phyloP scores from a whole-genome alignment of 2,113 vertebrate genomes.

The Cervus canadensis region DNA sequence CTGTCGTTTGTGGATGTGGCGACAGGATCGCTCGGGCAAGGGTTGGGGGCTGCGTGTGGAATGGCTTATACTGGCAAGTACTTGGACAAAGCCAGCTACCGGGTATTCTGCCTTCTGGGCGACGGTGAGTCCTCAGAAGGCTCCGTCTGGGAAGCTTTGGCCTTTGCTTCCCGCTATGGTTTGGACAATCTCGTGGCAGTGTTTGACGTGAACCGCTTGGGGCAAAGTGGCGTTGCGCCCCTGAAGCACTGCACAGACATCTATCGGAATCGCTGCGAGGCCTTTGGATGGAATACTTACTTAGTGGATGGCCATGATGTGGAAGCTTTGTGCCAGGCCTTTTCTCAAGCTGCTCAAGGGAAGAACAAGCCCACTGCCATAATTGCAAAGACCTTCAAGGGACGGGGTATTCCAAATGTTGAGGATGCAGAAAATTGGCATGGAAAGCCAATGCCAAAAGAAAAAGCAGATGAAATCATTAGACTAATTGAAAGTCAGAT shows the following conservation, averaged over 20 bases:
- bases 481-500: constrained; percentile 80
- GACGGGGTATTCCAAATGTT: constrained; percentile 84
- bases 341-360: constrained; percentile 83
- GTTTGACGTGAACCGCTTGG: constrained; percentile 87
- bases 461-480: constrained; percentile 79
- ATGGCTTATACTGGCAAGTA: constrained; percentile 90
- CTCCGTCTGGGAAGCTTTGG: constrained; percentile 90
- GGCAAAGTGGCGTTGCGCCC: constrained; percentile 86
- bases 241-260: constrained; percentile 81
- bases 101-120: constrained; percentile 88
- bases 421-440: constrained; percentile 89
- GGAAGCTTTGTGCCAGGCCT: constrained; percentile 84
- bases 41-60: constrained; percentile 86
- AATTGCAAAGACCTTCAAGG: constrained; percentile 88
- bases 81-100: constrained; percentile 88
- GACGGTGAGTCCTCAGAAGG: constrained; percentile 89
- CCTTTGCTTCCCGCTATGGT: constrained; percentile 87
- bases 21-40: constrained; percentile 89
- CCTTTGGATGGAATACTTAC: constrained; percentile 89
- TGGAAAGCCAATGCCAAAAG: constrained; percentile 88
- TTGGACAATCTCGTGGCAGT: constrained; percentile 90
- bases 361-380: constrained; percentile 87
- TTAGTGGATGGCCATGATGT: constrained; percentile 88
- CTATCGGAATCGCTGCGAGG: constrained; percentile 84
- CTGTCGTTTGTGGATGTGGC: constrained; percentile 88